These are phyloP conservation scores for Cyrtonyx montezumae DNA, from an alignment of 2,113 vertebrate genomes.

Conservation along the genomic window DNA sequence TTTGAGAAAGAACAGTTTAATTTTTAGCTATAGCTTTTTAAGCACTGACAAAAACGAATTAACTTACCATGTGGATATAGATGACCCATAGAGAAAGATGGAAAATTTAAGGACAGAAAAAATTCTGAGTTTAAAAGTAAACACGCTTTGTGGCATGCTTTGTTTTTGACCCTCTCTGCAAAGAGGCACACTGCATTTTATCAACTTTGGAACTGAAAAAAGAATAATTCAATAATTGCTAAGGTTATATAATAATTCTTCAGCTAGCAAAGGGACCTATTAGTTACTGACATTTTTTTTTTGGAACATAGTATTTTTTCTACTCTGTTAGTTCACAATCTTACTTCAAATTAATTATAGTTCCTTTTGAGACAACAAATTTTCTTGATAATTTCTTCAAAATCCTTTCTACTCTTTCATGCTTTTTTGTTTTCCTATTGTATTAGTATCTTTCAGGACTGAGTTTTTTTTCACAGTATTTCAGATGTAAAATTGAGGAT, in stretches of 20 bases:
- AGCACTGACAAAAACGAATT: background rate
- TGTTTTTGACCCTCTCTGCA: background rate
- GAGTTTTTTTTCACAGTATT: background rate
- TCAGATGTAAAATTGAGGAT: background rate
- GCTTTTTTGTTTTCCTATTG: background rate
- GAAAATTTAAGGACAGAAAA: background rate
- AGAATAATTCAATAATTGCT: background rate
- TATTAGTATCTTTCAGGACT: background rate
- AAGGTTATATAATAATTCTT: background rate
- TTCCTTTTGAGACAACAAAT: background rate
- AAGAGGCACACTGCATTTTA: background rate
- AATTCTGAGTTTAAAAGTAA: background rate
- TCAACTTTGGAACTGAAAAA: background rate
- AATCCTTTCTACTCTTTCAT: background rate
- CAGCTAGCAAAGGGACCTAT: background rate
- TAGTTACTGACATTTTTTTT: background rate
- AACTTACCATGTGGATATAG: background rate
- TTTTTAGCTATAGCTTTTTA: background rate
- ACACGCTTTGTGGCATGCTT: background rate
- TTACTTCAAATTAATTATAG: background rate
- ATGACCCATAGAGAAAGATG: background rate
- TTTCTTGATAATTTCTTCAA: background rate
- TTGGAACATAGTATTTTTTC: background rate
- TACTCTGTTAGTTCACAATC: background rate
- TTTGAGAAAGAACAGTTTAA: background rate